Evolutionary conservation across 2,113 vertebrate genomes (phyloP).

Genomic region (Pelodiscus sinensis): DNA sequence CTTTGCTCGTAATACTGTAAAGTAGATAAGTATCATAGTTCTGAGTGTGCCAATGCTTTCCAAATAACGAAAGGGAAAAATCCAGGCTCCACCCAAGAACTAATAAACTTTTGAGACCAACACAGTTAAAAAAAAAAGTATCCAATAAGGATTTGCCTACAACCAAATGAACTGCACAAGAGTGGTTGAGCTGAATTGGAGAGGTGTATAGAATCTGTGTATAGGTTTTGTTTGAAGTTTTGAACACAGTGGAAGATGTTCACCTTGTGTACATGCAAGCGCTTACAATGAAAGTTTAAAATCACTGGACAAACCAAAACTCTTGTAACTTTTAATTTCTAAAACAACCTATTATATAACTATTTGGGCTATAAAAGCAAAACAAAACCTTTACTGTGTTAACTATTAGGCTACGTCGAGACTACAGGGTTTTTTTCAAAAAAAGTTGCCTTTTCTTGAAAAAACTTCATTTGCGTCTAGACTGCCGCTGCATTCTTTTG

Average conservation of each 20-base stretch:
- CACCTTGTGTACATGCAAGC: fast-evolving
- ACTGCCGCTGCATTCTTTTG: no score
- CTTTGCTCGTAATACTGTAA: not conserved
- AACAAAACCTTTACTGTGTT: not conserved
- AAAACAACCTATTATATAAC: not conserved
- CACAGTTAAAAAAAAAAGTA: not conserved
- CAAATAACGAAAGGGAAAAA: not conserved
- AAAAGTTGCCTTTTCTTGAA: no score
- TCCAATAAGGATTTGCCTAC: not conserved
- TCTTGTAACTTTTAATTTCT: not conserved
- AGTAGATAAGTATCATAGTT: not conserved
- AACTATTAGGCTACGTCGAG: not conserved
- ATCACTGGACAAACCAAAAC: not conserved
- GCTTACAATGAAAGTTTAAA: not conserved
- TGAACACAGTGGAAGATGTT: not conserved
- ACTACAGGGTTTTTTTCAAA: no score
- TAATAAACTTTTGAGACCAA: not conserved
- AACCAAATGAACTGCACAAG: not conserved
- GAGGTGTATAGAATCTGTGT: no score
- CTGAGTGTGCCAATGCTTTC: not conserved
- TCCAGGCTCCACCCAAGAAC: fast-evolving
- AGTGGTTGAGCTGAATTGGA: not conserved
- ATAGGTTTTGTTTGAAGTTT: fast-evolving
- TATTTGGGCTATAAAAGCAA: not conserved
- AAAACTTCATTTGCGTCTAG: no score